Conservation (phyloP, 2,888 invertebrate genomes). For the Tryphoninae sp. region DNA sequence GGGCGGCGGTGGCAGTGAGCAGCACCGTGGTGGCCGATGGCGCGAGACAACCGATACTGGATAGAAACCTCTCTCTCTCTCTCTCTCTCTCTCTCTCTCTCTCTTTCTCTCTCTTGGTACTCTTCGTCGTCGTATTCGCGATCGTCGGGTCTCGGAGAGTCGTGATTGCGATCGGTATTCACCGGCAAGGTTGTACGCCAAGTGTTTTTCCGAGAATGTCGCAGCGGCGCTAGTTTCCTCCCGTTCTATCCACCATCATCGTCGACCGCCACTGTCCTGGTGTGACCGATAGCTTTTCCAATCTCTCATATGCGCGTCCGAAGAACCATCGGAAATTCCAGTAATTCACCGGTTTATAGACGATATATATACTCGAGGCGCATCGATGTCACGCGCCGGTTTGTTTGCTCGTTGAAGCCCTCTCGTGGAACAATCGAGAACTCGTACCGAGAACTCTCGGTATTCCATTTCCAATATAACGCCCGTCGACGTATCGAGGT, state of each 20-base stretch:
- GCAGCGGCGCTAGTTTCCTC: constrained; percentile 24
- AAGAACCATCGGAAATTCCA: constrained; percentile 54
- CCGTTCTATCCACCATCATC: constrained; percentile 18
- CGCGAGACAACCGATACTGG: constrained; percentile 49
- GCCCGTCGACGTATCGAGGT: not conserved
- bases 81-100: not conserved
- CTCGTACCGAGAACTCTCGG: constrained; percentile 6
- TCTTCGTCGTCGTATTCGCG: constrained; percentile 36
- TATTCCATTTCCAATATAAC: constrained; percentile 20
- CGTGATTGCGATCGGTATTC: constrained; percentile 51
- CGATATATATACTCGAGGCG: not conserved
- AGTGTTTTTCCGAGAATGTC: constrained; percentile 62
- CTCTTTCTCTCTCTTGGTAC: not conserved
- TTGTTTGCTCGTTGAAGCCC: not conserved
- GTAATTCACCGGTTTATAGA: constrained; percentile 54
- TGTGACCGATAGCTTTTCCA: constrained; percentile 57
- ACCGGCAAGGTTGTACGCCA: constrained; percentile 59
- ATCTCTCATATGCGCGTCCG: constrained; percentile 29
- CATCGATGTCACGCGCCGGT: not conserved
- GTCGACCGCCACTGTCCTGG: not conserved
- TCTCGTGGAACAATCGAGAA: constrained; percentile 34
- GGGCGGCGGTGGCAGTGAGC: constrained; percentile 27
- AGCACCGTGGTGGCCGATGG: constrained; percentile 32
- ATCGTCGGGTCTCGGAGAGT: constrained; percentile 1
- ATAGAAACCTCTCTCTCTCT: constrained; percentile 21